Evolutionary conservation across 1,140 invertebrate genomes (phyloP), one percentile per base, ranked within the genome.

Genomic region (Ditylenchus dipsaci): DNA sequence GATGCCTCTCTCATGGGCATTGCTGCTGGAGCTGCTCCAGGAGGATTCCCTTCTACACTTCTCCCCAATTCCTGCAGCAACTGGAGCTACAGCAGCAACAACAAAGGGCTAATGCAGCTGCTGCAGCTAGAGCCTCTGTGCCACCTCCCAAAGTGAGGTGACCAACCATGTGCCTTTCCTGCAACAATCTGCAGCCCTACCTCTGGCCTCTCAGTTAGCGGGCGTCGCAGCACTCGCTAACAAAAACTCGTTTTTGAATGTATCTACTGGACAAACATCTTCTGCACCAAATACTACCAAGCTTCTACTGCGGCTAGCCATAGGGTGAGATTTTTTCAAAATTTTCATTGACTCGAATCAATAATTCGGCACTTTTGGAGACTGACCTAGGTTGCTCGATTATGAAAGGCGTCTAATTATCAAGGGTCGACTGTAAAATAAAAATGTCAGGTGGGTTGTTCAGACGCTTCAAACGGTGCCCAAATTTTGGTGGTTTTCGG

Each of bases 81-180:
- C 15, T 63, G 21, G 49, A 66, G 59, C 64, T 67, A 27, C 64
- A 66, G 21, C 61, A 66, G 59, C 64, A 66, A 27, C 64, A 66
- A 15, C 61, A 42, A 63, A n/a, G 17, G 5, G 19, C 17, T 1
- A 17, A n/a, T 19, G 21, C 19, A 59, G 38, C 58, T n/a, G 58
- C 17, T 17, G 58, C 58, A 21, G 17, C 38, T 59, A n/a, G 33
- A 38, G 33, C n/a, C 33, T 38, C 33, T 38, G 11, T 11, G 3
- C 33, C 33, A 38, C 33, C 33, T 11, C 33, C 33, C 3, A 38
- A 38, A 38, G 33, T 38, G 33, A 38, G 33, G 33, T 38, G 33
- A 3, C 33, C 33, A 11, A 53, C 49, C n/a, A 26, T 53, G 49
- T 26, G 23, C 49, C 49, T 53, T 53, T 53, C 23, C n/a, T 26